Conservation (phyloP, 2,888 invertebrate species). For the Acanthococcus lagerstroemiae region DNA sequence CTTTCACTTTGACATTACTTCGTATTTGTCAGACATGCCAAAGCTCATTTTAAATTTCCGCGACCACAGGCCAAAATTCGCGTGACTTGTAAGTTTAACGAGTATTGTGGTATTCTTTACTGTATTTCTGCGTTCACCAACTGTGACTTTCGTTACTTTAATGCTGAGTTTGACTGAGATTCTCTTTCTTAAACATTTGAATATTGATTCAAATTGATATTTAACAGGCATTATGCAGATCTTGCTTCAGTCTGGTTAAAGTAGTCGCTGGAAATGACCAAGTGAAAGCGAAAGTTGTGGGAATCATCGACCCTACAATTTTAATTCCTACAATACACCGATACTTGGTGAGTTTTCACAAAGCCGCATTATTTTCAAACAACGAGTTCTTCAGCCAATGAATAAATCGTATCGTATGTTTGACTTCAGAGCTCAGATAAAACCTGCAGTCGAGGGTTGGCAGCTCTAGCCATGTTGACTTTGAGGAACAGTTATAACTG, state of each 20-base stretch:
- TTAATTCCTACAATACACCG: constrained; percentile 23
- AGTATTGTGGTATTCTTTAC: no score
- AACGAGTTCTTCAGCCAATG: background rate
- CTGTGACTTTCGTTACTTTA: no score
- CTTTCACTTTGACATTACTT: no score
- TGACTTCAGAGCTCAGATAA: constrained; percentile 1
- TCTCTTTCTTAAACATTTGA: background rate
- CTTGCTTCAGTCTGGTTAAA: constrained; percentile 27
- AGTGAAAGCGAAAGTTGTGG: constrained; percentile 32
- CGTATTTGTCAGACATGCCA: no score
- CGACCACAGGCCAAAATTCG: no score
- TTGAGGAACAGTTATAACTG: constrained; percentile 13
- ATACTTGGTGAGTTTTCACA: constrained; percentile 16
- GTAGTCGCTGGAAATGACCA: constrained; percentile 32
- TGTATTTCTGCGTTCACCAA: no score
- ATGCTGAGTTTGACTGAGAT: no score
- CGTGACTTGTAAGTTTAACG: no score
- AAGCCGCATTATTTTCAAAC: background rate
- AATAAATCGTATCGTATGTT: constrained; percentile 2
- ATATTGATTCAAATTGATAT: background rate
- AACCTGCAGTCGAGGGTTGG: constrained; percentile 7
- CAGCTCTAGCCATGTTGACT: constrained; percentile 6
- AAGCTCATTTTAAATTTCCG: no score
- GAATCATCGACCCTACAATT: constrained; percentile 28
- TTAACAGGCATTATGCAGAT: constrained; percentile 7